Evolutionary conservation across 2,888 invertebrate species (phyloP), one percentile per base, ranked within the genome.

Genomic region (Pristionchus maxplancki): DNA sequence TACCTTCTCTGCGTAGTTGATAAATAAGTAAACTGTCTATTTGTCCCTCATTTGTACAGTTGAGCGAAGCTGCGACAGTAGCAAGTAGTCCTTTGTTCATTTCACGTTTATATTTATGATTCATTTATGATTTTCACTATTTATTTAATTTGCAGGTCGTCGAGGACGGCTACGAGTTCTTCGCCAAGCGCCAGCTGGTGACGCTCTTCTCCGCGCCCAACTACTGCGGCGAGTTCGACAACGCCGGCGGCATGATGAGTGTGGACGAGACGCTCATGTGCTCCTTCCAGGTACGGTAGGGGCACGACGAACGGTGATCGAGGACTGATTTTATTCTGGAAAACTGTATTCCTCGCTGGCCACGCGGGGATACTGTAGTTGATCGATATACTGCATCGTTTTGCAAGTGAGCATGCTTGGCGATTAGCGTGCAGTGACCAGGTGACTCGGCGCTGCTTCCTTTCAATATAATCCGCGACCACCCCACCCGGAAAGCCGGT

Each of bases 241-340:
- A 99, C 95, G 98, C 99, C 87, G 99, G 99, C 88, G 99, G 98
- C 90, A 99, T 99, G 98, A 99, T 99, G 99, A 97, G 97, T 90
- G 99, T 99, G 53, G 99, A 99, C 95, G 98, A 99, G 95, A 97
- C 98, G 90, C 96, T 99, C 87, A 98, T 99, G 98, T 99, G 99
- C 96, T 98, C 98, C 93, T 99, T 99, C 96, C 99, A 99, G 97
- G 98, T 98, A 91, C 90, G 93, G 89, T 24, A 82, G 24, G 1
- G 4, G 64, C 31, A 64, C 31, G 20, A 13, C 31, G 13, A 31
- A 11, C 17, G 3, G 2, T 13, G 2, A 64, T 64, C 64, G 64
- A 31, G 31, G 20, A 64, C 34, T 31, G 64, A 31, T 31, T 64
- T 64, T 62, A n/a, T 64, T 31, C 31, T 11, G 28, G 8, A 31